phyloP scores from a whole-genome alignment of 2,888 invertebrate genomes.

The Drosophila sordidula region DNA sequence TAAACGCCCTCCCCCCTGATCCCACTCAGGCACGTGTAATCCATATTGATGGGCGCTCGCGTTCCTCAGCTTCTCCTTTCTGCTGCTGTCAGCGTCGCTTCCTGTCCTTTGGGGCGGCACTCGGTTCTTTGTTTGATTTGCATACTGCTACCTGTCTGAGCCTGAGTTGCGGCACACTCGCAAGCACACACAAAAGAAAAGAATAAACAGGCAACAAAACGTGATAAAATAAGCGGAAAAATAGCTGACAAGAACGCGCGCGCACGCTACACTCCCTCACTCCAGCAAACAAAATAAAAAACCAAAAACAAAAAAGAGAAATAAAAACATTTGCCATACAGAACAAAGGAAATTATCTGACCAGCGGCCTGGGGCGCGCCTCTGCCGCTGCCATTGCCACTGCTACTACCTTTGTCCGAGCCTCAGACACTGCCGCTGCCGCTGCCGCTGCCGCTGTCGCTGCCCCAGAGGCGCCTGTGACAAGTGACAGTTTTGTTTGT shows the following conservation, averaged over 20 bases:
- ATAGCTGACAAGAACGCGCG: slow-evolving; percentile 62
- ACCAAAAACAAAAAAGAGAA: slow-evolving; percentile 29
- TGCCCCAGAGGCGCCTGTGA: slow-evolving; percentile 51
- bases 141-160: slow-evolving; percentile 77
- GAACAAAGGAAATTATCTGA: slow-evolving; percentile 79
- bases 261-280: slow-evolving; percentile 1
- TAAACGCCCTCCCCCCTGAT: slow-evolving; percentile 7
- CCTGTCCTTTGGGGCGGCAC: slow-evolving; percentile 31
- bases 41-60: slow-evolving; percentile 58
- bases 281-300: slow-evolving; percentile 1
- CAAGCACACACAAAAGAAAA: slow-evolving; percentile 48
- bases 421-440: slow-evolving; percentile 1
- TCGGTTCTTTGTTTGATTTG: slow-evolving; percentile 70
- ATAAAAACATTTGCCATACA: slow-evolving; percentile 57
- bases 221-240: slow-evolving; percentile 78
- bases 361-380: slow-evolving; percentile 50
- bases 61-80: slow-evolving; percentile 13
- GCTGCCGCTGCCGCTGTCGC: not conserved
- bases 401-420: not conserved
- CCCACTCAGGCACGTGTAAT: slow-evolving; percentile 48
- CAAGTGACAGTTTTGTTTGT: slow-evolving; percentile 77
- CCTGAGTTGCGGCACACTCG: slow-evolving; percentile 40
- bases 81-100: slow-evolving; percentile 39
- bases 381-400: not conserved
- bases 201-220: slow-evolving; percentile 45